Base-by-base conservation (phyloP, 2,888 invertebrate genomes). In the Mantis religiosa region DNA sequence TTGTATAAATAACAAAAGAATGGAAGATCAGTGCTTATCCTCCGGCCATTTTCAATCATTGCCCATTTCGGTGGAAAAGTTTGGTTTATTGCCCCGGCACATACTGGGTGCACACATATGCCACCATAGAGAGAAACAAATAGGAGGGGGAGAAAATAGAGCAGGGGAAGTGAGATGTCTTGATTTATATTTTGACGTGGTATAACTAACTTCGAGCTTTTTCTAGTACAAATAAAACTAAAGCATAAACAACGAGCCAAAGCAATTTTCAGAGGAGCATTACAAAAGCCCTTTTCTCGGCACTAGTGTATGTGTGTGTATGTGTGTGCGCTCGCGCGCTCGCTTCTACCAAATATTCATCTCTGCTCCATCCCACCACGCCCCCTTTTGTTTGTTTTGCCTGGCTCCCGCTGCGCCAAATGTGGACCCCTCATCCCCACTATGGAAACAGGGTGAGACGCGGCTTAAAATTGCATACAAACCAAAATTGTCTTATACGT, bases 401-500 rank as follows among this genome's bases (percentile, higher is more conserved):
- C 20, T 71, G 54, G 54, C 54, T 71, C 54, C 54, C 54, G 54
- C 54, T 71, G 54, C 54, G 54, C 54, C 54, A 71, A 71, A 71
- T 20, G 20, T 71, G 15, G 20, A 6, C 54, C 25, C 15, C 25
- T 15, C 54, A 15, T 25, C 20, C 54, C 54, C 25, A 20, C 54
- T 15, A 20, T 15, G 54, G 54, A 71, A 71, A 25, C 15, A 71
- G 54, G 54, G 54, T 71, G 54, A 71, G 54, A 28, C 34, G 30
- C 82, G 34, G 82, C 28, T 87, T 34, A 82, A 87, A 82, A 87
- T 87, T 87, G 87, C 82, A 82, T 87, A 87, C 81, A 82, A 34
- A 81, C 82, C 71, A 34, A 87, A 88, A 88, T 88, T 84, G 88
- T 30, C 83, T 84, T 85, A 28, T 88, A 85, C 88, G 81, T 88